phyloP scores from a whole-genome alignment of 2,888 invertebrate species.

The Scaptomyza parva region DNA sequence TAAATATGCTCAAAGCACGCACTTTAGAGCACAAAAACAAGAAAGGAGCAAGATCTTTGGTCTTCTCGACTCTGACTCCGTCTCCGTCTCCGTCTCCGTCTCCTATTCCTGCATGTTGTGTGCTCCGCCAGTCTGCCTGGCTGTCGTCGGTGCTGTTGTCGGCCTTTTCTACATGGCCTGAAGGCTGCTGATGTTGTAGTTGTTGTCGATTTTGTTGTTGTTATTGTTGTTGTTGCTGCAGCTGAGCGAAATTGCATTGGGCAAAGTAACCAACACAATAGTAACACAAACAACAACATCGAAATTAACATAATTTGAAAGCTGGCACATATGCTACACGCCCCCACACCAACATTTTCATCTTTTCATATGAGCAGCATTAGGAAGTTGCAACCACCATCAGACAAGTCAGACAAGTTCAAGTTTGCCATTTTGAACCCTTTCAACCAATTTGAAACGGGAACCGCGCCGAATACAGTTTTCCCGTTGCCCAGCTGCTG shows the following conservation, averaged over 20 bases:
- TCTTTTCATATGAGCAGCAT: slow-evolving; percentile 11
- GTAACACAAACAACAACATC: slow-evolving; percentile 13
- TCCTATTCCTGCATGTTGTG: slow-evolving; percentile 34
- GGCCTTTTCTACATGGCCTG: slow-evolving; percentile 25
- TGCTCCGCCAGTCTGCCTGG: slow-evolving; percentile 12
- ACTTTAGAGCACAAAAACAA: slow-evolving; percentile 65
- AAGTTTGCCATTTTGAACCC: slow-evolving; percentile 77
- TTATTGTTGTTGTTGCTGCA: slow-evolving; percentile 20
- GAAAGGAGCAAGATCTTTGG: slow-evolving; percentile 35
- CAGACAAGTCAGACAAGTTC: slow-evolving; percentile 78
- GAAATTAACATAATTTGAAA: slow-evolving; percentile 79
- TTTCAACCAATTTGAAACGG: slow-evolving; percentile 74
- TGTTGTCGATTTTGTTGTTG: slow-evolving; percentile 22
- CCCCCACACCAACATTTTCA: slow-evolving; percentile 47
- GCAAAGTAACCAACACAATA: slow-evolving; percentile 36
- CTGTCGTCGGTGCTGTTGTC: slow-evolving; percentile 36
- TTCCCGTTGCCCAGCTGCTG: slow-evolving; percentile 74
- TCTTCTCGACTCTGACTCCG: slow-evolving; percentile 21
- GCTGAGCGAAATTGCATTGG: slow-evolving; percentile 38
- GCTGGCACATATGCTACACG: slow-evolving; percentile 74
- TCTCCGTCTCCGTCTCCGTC: slow-evolving; percentile 17
- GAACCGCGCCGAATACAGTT: slow-evolving; percentile 44
- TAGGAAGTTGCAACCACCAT: slow-evolving; percentile 47
- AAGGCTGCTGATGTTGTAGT: slow-evolving; percentile 44
- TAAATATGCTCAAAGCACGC: slow-evolving; percentile 85